phyloP scores from a whole-genome alignment of 2,113 vertebrate species.

The Gavia stellata region DNA sequence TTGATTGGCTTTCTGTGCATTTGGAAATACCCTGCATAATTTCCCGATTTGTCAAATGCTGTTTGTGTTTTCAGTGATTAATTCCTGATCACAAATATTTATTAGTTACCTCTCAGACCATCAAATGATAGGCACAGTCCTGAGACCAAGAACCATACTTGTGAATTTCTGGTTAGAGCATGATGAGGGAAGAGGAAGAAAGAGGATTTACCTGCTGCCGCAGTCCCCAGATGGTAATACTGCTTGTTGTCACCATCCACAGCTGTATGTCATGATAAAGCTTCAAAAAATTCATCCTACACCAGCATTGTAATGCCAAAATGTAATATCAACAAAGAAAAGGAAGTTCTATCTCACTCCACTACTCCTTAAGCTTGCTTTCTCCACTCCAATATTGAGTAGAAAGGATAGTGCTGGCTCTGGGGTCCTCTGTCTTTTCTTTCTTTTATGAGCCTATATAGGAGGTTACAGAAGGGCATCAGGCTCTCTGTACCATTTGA shows the following conservation, averaged over 20 bases:
- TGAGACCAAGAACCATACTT: neutral
- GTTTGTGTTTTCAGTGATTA: neutral
- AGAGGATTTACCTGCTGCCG: neutral
- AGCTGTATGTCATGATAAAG: neutral
- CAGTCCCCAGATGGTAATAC: neutral
- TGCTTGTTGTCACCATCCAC: neutral
- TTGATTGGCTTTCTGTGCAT: neutral
- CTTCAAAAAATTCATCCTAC: neutral
- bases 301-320: neutral
- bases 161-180: neutral
- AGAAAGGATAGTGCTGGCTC: neutral
- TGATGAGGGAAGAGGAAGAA: neutral
- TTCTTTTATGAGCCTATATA: neutral
- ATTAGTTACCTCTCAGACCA: neutral
- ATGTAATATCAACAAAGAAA: neutral
- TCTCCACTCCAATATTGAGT: neutral
- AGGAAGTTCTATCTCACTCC: neutral
- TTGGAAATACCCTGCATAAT: neutral
- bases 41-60: neutral
- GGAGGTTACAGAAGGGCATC: neutral
- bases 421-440: neutral
- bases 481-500: neutral
- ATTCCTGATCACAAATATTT: neutral
- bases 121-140: neutral
- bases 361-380: neutral